phyloP scores from a whole-genome alignment of 2,888 invertebrate species.

The Caenorhabditis sp. region DNA sequence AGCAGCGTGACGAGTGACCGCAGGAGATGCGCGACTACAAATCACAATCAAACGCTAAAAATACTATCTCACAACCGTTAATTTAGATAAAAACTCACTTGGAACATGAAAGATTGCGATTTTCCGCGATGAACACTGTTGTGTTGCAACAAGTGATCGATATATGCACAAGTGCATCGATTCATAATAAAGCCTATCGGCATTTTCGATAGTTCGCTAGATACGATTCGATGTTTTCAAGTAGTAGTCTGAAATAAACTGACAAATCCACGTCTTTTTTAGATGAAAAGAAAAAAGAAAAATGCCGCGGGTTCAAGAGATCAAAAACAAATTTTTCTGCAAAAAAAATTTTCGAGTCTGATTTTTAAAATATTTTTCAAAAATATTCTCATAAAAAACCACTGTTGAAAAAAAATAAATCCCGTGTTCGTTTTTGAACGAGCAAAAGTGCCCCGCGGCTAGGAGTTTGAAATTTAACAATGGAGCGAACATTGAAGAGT shows the following conservation, averaged over 20 bases:
- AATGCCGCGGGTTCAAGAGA: background rate
- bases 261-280: background rate
- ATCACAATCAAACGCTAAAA: conserved; percentile 47
- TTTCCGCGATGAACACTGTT: conserved; percentile 37
- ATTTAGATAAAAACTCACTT: conserved; percentile 16
- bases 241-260: background rate
- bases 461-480: background rate
- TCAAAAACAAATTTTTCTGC: background rate
- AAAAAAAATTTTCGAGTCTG: background rate
- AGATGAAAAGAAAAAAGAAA: background rate
- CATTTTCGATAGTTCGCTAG: too few relatives aligned
- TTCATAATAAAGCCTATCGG: conserved; percentile 29
- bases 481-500: background rate
- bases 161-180: conserved; percentile 38
- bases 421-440: background rate
- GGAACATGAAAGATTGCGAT: conserved; percentile 37
- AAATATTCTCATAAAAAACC: too few relatives aligned
- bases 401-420: background rate
- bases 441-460: background rate
- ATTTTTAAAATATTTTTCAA: too few relatives aligned
- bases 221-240: too few relatives aligned
- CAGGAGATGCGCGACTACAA: conserved; percentile 25
- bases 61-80: background rate
- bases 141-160: conserved; percentile 42
- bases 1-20: conserved; percentile 34